Conservation (phyloP, 2,797 vertebrate genomes). For the Phoebastria nigripes region DNA sequence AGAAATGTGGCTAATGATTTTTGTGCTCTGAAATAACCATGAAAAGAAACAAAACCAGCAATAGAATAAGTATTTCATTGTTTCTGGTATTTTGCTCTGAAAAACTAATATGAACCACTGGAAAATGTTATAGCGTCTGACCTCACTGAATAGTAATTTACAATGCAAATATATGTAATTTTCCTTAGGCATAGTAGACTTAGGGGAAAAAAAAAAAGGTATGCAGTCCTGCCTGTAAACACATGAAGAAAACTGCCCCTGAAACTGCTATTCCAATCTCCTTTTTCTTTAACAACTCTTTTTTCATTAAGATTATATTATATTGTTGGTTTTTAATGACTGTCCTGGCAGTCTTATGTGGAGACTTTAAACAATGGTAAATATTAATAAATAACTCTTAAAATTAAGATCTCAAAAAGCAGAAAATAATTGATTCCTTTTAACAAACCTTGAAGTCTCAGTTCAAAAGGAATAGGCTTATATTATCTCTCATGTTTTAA, state of each 20-base stretch:
- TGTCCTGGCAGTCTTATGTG: neutral
- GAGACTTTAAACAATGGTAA: neutral
- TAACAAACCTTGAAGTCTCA: neutral
- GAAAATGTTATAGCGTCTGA: neutral
- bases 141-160: neutral
- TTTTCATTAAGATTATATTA: neutral
- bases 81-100: neutral
- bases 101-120: neutral
- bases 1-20: neutral
- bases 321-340: neutral
- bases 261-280: neutral
- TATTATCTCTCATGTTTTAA: neutral
- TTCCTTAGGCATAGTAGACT: neutral
- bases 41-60: neutral
- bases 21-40: neutral
- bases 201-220: fast-evolving
- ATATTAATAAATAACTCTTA: neutral
- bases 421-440: neutral
- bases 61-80: neutral
- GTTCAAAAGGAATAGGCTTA: neutral
- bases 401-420: neutral
- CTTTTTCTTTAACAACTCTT: neutral
- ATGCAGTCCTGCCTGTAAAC: neutral
- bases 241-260: neutral
- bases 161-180: neutral